These are phyloP conservation scores for Lathamus discolor DNA, from an alignment of 2,113 vertebrate species.

Conservation along the genomic window DNA sequence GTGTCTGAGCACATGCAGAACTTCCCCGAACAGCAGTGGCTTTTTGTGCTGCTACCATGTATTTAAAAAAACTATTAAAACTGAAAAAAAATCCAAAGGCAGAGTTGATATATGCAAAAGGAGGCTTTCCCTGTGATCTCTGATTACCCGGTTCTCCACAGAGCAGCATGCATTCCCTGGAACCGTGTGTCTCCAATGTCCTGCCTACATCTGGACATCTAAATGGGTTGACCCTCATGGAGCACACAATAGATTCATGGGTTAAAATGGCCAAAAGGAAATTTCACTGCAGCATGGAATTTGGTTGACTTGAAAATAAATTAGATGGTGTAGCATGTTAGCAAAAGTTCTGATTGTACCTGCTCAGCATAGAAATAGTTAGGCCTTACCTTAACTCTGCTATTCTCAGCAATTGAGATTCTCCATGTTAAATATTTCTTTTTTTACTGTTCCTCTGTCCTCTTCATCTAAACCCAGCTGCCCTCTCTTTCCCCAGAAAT, in stretches of 20 bases:
- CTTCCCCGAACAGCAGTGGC: conserved; percentile 49
- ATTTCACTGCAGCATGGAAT: not conserved
- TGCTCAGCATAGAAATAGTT: not conserved
- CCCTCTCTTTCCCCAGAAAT: conserved; percentile 60
- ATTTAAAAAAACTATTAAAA: conserved; percentile 10
- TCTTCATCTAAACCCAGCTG: conserved; percentile 56
- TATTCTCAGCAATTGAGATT: conserved; percentile 17
- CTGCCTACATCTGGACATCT: not conserved
- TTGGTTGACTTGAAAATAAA: conserved; percentile 12
- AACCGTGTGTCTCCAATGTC: not conserved
- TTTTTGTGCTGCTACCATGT: conserved; percentile 27
- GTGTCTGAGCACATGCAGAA: conserved; percentile 25
- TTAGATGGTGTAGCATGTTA: not conserved
- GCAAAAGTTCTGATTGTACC: conserved; percentile 27
- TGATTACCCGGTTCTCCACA: not conserved
- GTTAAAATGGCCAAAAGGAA: not conserved
- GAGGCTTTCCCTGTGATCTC: conserved; percentile 4
- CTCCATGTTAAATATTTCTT: conserved; percentile 45
- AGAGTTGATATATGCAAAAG: conserved; percentile 15
- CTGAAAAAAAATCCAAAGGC: not conserved
- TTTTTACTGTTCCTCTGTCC: conserved; percentile 43
- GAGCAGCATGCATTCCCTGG: not conserved
- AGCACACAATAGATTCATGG: not conserved
- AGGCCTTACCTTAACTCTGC: not conserved
- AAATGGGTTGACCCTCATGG: not conserved